Percentiles rank a stretch among this genome's conserved stretches.
Conservation (phyloP, 1,140 invertebrate genomes). For the Aphis gossypii region DNA sequence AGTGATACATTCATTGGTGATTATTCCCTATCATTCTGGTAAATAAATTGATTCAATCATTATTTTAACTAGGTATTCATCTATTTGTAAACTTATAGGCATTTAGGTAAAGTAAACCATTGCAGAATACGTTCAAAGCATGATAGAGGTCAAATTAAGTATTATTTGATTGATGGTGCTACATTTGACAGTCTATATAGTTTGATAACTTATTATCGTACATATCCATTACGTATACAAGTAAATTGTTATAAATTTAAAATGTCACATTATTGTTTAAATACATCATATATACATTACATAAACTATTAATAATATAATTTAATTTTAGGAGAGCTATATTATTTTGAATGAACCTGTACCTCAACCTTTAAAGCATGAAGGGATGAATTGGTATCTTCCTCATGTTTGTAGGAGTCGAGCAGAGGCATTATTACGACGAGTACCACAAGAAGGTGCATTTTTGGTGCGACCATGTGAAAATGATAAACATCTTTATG, state of each 20-base stretch:
- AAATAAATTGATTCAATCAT: constrained; percentile 55
- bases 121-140: constrained; percentile 90
- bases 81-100: constrained; percentile 67
- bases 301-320: constrained; percentile 55
- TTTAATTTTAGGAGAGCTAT: constrained; percentile 75
- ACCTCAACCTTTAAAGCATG: constrained; percentile 92
- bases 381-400: constrained; percentile 94
- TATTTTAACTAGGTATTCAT: background rate
- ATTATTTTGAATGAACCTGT: constrained; percentile 90
- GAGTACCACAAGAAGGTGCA: constrained; percentile 85
- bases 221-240: constrained; percentile 83
- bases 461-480: constrained; percentile 90
- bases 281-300: background rate
- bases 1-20: constrained; percentile 97
- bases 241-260: constrained; percentile 61
- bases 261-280: background rate
- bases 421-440: constrained; percentile 86
- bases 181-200: constrained; percentile 93
- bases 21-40: constrained; percentile 93
- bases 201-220: constrained; percentile 89
- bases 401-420: constrained; percentile 77
- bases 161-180: constrained; percentile 87
- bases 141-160: constrained; percentile 87
- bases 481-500: constrained; percentile 83
- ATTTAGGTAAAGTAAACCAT: constrained; percentile 88